A percentile compares a stretch with the other conserved stretches of the same genome.
These are phyloP conservation scores for Melanotaenia pygmaea DNA, from an alignment of 2,797 vertebrate species.

Conservation along the genomic window DNA sequence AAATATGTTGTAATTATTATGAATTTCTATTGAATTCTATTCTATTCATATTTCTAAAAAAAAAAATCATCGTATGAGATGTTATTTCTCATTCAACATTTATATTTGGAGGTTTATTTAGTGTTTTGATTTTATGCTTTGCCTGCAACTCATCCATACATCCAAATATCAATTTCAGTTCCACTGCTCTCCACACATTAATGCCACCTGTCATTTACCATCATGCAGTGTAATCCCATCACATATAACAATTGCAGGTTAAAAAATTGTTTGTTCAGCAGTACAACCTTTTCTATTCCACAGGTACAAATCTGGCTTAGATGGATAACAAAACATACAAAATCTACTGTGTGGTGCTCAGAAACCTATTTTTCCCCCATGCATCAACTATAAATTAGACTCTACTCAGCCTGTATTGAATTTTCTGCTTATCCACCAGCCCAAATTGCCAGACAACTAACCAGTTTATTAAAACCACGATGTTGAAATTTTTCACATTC, in stretches of 20 bases:
- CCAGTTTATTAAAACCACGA: not conserved
- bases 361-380: not conserved
- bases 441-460: not conserved
- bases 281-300: not conserved
- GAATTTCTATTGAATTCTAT: no score
- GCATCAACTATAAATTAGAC: not conserved
- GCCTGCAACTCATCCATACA: constrained; percentile 16
- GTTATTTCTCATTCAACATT: not conserved
- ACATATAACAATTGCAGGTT: constrained; percentile 21
- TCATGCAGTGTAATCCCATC: constrained; percentile 39
- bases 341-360: not conserved
- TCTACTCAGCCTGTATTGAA: not conserved
- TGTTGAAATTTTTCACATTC: not conserved
- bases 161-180: constrained; percentile 21
- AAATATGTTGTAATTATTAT: no score
- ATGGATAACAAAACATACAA: not conserved
- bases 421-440: not conserved
- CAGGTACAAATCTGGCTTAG: not conserved
- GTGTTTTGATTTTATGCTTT: constrained; percentile 16
- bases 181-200: constrained; percentile 11
- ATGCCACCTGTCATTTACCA: constrained; percentile 57
- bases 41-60: no score
- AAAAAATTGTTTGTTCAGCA: constrained; percentile 11
- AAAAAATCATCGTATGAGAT: no score
- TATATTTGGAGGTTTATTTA: constrained; percentile 7